Evolutionary conservation across 1,140 invertebrate genomes (phyloP), one percentile per base, ranked within the genome.

Genomic region (Bilobella aurantiaca): DNA sequence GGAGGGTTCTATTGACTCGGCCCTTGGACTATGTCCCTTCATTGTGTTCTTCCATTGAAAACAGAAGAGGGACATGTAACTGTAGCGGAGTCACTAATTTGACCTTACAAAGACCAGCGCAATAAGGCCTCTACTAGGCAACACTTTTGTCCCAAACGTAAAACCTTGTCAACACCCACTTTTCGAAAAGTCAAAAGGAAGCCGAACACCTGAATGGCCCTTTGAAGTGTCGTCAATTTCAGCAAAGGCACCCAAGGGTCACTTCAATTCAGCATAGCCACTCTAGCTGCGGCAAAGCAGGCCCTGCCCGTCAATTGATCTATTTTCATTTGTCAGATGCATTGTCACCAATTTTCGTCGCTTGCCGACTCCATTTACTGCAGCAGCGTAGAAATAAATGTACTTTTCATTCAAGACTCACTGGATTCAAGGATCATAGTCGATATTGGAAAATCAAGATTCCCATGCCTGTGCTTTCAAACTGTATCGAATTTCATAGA

Each of bases 261-360:
- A 57, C 16, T 0, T 46, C 28, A 34, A 53, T 23, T 27, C 47
- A 58, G 53, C 58, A 23, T 16, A 30, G 28, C 2, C 18, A 64
- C 21, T n/a, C 5, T 23, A 25, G n/a, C n/a, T n/a, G n/a, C 3
- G 3, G 3, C 18, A 42, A 42, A 42, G 21, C 21, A 53, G 8
- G 25, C 14, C 25, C 49, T 53, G 25, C 49, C 25, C 49, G 8
- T 53, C 49, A 42, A 65, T 65, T 65, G 64, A 65, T 65, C 64
- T 58, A 65, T 65, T 65, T 58, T 65, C 58, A 65, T 65, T 65
- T 65, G 64, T 65, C 64, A 61, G 29, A 31, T 53, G 12, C 8
- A 12, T 16, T 5, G 49, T 3, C 25, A 5, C 5, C 12, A 53
- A 53, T 14, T 42, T 42, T 42, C 37, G 8, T 42, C 37, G 37